Percentiles rank a stretch among this genome's conserved stretches.
Evolutionary conservation across 1,140 invertebrate species (phyloP).

Genomic region (Drosophila nebulosa): DNA sequence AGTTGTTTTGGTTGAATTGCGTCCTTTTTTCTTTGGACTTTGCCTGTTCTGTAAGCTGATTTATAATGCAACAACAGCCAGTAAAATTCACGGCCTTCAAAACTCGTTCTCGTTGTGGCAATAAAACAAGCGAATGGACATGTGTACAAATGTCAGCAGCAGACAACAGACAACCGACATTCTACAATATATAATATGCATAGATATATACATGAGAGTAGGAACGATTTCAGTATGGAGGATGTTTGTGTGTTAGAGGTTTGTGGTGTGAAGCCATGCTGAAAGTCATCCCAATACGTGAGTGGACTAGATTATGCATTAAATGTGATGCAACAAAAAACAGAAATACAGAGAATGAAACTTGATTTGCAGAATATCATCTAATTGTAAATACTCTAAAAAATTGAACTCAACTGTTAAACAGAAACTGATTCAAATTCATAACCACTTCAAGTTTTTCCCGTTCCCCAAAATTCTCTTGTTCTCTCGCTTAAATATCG

Average conservation of each 20-base stretch:
- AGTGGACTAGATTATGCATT: conserved; percentile 35
- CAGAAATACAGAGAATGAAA: too few relatives aligned
- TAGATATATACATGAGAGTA: not conserved
- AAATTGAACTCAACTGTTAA: too few relatives aligned
- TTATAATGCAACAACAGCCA: conserved; percentile 45
- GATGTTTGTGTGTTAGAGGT: conserved; percentile 36
- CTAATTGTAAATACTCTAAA: not conserved
- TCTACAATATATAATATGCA: conserved; percentile 2
- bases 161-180: conserved; percentile 1
- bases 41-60: conserved; percentile 49
- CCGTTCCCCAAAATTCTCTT: too few relatives aligned
- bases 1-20: not conserved
- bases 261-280: conserved; percentile 38
- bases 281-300: conserved; percentile 56
- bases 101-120: conserved; percentile 21
- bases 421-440: too few relatives aligned
- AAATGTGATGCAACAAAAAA: not conserved
- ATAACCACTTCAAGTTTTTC: too few relatives aligned
- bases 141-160: conserved; percentile 47
- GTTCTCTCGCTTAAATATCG: too few relatives aligned
- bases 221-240: not conserved
- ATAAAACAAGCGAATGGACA: conserved; percentile 48
- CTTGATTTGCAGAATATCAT: not conserved
- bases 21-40: conserved; percentile 4
- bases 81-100: conserved; percentile 38